Evolutionary conservation across 2,888 invertebrate species (phyloP).

Genomic region (Eupithecia subumbrata): DNA sequence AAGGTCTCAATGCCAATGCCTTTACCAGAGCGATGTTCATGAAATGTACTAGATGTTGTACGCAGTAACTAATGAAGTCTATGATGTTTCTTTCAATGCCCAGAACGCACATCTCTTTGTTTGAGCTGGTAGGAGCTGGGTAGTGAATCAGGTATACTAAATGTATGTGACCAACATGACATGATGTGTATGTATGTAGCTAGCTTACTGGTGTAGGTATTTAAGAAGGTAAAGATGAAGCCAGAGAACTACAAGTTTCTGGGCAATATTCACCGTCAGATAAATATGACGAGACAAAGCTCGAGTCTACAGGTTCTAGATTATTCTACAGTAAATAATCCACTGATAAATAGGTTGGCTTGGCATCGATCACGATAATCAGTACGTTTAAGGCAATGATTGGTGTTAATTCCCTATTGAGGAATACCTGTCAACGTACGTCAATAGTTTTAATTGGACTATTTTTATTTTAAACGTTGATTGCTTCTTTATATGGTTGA

Average conservation of each 20-base stretch:
- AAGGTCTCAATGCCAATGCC: neutral
- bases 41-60: neutral
- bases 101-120: too few relatives aligned
- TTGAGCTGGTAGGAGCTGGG: neutral
- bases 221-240: neutral
- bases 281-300: neutral
- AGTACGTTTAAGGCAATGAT: neutral
- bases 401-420: conserved; percentile 7
- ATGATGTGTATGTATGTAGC: neutral
- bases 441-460: neutral
- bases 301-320: neutral
- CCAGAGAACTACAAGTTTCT: too few relatives aligned
- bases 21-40: neutral
- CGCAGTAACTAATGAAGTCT: neutral
- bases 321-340: neutral
- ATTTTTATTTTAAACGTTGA: neutral
- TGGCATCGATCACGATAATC: neutral
- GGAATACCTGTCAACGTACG: neutral
- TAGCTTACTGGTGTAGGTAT: neutral
- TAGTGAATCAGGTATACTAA: neutral
- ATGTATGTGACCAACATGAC: neutral
- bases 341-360: neutral
- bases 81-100: neutral
- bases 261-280: neutral
- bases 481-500: neutral